Percentiles rank a stretch among this genome's conserved stretches.
Evolutionary conservation across 2,888 invertebrate genomes (phyloP).

Genomic region (Smittia aterrima): DNA sequence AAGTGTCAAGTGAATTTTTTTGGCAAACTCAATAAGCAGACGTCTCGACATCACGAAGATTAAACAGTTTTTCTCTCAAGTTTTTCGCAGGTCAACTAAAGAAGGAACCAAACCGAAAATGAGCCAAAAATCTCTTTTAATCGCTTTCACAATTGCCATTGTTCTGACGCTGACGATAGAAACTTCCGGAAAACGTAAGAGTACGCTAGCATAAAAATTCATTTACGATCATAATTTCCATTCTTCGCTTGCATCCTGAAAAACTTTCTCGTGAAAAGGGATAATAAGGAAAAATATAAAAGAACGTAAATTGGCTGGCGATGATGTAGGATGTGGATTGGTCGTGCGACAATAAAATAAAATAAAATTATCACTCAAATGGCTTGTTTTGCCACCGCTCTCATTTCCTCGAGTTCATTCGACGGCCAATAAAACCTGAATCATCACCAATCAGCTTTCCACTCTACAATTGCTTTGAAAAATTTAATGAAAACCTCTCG

Average conservation of each 20-base stretch:
- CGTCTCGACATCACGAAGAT: too few relatives aligned
- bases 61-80: too few relatives aligned
- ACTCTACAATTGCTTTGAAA: background rate
- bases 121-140: conserved; percentile 32
- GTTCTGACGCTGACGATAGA: background rate
- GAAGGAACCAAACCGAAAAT: conserved; percentile 16
- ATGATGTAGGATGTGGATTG: background rate
- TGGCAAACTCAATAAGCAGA: too few relatives aligned
- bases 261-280: background rate
- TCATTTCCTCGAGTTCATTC: background rate
- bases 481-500: background rate
- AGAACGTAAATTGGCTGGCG: conserved; percentile 19
- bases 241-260: background rate
- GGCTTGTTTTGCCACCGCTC: conserved; percentile 8
- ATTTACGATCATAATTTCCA: conserved; percentile 4
- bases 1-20: background rate
- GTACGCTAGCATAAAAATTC: background rate
- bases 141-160: conserved; percentile 25
- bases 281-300: background rate
- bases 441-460: background rate
- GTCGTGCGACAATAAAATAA: background rate
- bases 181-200: conserved; percentile 23
- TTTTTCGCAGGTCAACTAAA: background rate
- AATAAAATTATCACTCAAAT: conserved; percentile 31
- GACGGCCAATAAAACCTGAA: background rate